Evolutionary conservation across 2,888 invertebrate species (phyloP).

Genomic region (Ophion costatus): DNA sequence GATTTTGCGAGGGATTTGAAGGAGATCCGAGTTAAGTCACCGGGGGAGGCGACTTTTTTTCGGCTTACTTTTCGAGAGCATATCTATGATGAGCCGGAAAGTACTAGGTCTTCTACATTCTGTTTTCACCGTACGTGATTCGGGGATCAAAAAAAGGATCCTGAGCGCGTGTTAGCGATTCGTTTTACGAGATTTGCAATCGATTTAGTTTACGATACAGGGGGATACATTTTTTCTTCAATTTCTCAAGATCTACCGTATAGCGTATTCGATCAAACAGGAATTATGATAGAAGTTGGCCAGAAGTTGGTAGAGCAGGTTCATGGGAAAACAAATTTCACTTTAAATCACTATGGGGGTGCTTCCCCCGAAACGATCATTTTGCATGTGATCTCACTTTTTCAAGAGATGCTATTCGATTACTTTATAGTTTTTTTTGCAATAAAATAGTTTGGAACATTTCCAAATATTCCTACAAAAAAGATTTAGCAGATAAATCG

Average conservation of each 20-base stretch:
- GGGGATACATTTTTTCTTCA: constrained; percentile 1
- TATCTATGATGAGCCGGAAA: constrained; percentile 16
- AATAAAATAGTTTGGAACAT: too few species aligned
- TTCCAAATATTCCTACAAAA: too few species aligned
- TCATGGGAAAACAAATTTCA: too few species aligned
- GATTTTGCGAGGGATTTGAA: constrained; percentile 9
- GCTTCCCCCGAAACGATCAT: too few species aligned
- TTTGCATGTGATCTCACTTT: too few species aligned
- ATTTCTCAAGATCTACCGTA: neutral
- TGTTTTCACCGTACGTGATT: constrained; percentile 8
- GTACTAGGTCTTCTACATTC: constrained; percentile 16
- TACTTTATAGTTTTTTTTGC: too few species aligned
- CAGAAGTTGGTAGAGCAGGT: too few species aligned
- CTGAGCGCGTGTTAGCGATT: constrained; percentile 17
- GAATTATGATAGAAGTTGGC: too few species aligned
- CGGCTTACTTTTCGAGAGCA: constrained; percentile 8
- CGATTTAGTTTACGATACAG: constrained; percentile 21
- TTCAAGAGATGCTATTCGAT: too few species aligned
- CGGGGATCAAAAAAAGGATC: constrained; percentile 18
- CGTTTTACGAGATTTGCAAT: constrained; percentile 28
- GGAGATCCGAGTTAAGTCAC: constrained; percentile 5
- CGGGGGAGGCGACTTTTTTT: constrained; percentile 14
- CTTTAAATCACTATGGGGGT: too few species aligned
- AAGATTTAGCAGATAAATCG: too few species aligned
- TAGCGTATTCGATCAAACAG: too few species aligned